Conservation (phyloP, 2,797 vertebrate species). For the Carapus acus region DNA sequence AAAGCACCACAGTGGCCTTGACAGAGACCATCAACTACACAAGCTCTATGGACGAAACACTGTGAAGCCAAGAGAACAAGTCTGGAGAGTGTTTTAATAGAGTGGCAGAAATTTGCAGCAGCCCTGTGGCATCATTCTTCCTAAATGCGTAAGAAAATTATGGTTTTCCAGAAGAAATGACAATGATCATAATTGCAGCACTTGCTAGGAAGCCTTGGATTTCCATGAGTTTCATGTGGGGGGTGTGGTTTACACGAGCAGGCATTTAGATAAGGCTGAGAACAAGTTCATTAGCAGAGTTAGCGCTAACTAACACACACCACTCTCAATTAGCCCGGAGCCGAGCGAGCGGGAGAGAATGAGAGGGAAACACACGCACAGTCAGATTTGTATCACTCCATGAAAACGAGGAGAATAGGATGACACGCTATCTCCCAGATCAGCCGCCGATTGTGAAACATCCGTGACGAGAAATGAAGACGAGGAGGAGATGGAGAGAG, state of each 20-base stretch:
- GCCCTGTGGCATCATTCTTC: neutral
- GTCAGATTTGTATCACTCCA: slow-evolving; percentile 70
- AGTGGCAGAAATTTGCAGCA: neutral
- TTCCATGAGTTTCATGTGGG: slow-evolving; percentile 56
- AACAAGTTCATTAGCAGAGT: slow-evolving; percentile 77
- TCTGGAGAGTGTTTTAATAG: neutral
- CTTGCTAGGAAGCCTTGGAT: slow-evolving; percentile 53
- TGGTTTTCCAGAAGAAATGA: slow-evolving; percentile 13
- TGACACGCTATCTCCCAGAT: slow-evolving; percentile 69
- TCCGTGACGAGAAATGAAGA: slow-evolving; percentile 72
- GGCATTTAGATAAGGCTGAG: slow-evolving; percentile 68
- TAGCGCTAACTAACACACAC: slow-evolving; percentile 64
- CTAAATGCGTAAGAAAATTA: neutral
- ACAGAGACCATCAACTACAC: neutral
- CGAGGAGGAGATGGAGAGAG: slow-evolving; percentile 63
- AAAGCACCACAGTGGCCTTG: neutral
- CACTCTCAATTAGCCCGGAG: slow-evolving; percentile 73
- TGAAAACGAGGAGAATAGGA: slow-evolving; percentile 72
- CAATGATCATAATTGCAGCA: slow-evolving; percentile 35
- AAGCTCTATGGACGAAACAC: neutral
- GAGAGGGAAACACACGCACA: slow-evolving; percentile 49
- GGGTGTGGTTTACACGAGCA: slow-evolving; percentile 66
- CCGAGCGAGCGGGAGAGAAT: slow-evolving; percentile 59
- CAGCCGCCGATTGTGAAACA: slow-evolving; percentile 70
- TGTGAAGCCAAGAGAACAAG: slow-evolving; percentile 3